Evolutionary conservation across 2,888 invertebrate species (phyloP).

Genomic region (Eretmocerus hayati): DNA sequence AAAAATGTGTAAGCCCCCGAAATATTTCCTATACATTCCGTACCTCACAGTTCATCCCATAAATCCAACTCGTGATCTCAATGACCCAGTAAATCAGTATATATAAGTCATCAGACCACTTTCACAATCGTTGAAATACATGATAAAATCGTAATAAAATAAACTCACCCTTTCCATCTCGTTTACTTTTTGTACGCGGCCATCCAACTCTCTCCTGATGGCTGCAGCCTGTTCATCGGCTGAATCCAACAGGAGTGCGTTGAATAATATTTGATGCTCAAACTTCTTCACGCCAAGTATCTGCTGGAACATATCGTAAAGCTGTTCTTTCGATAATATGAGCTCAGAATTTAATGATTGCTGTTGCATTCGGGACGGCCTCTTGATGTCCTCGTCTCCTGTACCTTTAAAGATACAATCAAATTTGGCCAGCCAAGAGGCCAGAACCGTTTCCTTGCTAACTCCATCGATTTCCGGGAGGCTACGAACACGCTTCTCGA

Average conservation of each 20-base stretch:
- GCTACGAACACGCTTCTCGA: constrained; percentile 95
- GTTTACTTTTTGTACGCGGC: constrained; percentile 91
- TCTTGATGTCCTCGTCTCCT: constrained; percentile 81
- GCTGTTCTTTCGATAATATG: constrained; percentile 96
- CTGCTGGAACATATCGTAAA: constrained; percentile 99
- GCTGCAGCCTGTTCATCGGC: constrained; percentile 99
- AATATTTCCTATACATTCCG: no score
- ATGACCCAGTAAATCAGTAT: no score
- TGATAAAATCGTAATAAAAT: no score
- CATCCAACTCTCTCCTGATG: constrained; percentile 95
- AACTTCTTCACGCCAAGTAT: constrained; percentile 98
- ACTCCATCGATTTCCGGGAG: constrained; percentile 98
- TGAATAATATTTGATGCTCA: constrained; percentile 98
- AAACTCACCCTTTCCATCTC: constrained; percentile 96
- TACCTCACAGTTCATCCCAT: no score
- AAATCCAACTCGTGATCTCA: no score
- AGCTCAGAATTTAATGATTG: constrained; percentile 87
- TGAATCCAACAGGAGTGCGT: constrained; percentile 96
- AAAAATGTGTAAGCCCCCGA: no score
- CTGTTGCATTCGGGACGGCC: constrained; percentile 81
- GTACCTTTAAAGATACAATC: constrained; percentile 95
- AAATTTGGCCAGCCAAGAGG: constrained; percentile 99
- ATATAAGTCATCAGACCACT: no score
- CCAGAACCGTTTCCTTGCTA: constrained; percentile 97
- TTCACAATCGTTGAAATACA: no score